Conservation (phyloP, 2,888 invertebrate genomes). For the Calameuta filiformis region DNA sequence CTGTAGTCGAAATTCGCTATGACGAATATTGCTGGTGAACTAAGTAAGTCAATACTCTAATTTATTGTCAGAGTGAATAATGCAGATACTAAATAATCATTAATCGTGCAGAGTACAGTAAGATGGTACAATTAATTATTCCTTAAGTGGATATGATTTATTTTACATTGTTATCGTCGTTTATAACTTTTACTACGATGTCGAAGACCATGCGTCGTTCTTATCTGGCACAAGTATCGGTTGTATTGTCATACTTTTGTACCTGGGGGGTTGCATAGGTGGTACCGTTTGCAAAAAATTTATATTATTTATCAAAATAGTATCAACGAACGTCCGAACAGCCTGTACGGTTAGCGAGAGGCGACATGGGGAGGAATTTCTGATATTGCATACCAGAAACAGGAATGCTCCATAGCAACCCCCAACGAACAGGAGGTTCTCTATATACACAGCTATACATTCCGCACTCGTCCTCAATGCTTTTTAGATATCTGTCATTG, state of each 20-base stretch:
- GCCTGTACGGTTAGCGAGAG: slow-evolving; percentile 26
- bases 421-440: slow-evolving; percentile 45
- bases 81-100: not conserved
- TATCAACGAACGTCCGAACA: not conserved
- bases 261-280: not conserved
- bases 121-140: not conserved
- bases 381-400: slow-evolving; percentile 59
- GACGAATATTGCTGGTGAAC: not conserved
- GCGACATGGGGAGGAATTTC: slow-evolving; percentile 58
- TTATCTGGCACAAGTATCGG: not conserved
- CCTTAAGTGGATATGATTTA: no score
- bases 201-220: no score
- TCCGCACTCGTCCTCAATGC: slow-evolving; percentile 11
- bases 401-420: slow-evolving; percentile 52
- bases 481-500: not conserved
- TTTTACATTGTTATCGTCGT: no score
- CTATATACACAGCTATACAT: slow-evolving; percentile 43
- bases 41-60: not conserved
- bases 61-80: not conserved
- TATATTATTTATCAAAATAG: not conserved
- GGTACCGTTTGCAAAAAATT: not conserved
- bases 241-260: not conserved
- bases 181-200: no score
- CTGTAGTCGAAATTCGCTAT: slow-evolving; percentile 2
- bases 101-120: not conserved